These are phyloP conservation scores for Rana temporaria DNA, from an alignment of 2,113 vertebrate species.

Conservation along the genomic window DNA sequence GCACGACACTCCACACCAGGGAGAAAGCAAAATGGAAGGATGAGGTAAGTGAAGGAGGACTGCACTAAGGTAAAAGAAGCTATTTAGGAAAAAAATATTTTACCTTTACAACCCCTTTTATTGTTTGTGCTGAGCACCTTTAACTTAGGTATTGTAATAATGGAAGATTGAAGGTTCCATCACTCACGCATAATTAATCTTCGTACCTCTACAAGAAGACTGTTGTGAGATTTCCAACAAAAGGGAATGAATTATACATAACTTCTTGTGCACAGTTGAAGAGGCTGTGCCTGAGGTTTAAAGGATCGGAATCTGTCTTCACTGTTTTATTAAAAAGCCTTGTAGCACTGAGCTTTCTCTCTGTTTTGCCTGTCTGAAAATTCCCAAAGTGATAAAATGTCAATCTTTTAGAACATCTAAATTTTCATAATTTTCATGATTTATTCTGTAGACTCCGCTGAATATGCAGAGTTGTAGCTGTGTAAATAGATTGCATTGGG, in stretches of 20 bases:
- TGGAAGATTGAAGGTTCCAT: neutral
- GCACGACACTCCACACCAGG: no score
- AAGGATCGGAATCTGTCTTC: conserved; percentile 44
- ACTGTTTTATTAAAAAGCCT: conserved; percentile 51
- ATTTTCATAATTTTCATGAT: neutral
- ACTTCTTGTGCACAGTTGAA: neutral
- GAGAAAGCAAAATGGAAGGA: no score
- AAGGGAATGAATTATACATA: conserved; percentile 37
- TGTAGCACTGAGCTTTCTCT: conserved; percentile 2
- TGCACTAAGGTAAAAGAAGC: no score
- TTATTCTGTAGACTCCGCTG: no score
- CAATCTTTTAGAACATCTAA: neutral
- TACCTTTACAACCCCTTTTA: no score
- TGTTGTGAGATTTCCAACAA: neutral
- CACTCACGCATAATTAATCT: neutral
- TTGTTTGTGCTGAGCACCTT: no score
- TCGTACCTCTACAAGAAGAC: neutral
- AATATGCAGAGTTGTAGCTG: neutral
- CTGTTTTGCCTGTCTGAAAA: conserved; percentile 34
- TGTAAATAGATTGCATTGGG: neutral
- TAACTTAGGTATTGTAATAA: neutral
- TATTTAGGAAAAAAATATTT: no score
- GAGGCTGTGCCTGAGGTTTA: conserved; percentile 8
- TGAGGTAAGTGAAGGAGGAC: no score
- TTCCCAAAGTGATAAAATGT: neutral